Conservation (phyloP, 2,113 vertebrate genomes). For the Hystrix cristata region DNA sequence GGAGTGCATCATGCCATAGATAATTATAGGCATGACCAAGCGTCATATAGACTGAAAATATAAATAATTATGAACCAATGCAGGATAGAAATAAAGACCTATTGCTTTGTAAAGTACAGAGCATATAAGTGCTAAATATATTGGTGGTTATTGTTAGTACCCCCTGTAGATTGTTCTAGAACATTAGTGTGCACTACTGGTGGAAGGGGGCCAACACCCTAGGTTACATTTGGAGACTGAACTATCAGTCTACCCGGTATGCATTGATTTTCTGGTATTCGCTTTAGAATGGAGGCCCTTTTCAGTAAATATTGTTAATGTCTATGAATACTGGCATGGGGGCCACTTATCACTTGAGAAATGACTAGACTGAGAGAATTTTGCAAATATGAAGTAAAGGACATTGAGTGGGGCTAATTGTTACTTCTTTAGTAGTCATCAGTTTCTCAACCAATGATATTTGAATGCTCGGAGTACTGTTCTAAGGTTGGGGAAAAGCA, state of each 20-base stretch:
- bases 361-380: background rate
- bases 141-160: background rate
- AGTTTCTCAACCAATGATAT: background rate
- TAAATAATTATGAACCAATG: background rate
- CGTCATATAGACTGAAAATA: background rate
- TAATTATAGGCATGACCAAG: background rate
- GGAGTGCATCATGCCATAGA: background rate
- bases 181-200: background rate
- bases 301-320: slow-evolving; percentile 19
- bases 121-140: background rate
- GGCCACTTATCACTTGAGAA: background rate
- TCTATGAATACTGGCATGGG: background rate
- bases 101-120: background rate
- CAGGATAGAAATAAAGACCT: background rate
- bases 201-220: background rate
- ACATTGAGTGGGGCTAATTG: background rate
- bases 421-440: slow-evolving; percentile 14
- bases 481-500: background rate
- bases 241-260: background rate
- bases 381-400: background rate
- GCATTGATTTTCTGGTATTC: background rate
- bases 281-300: background rate
- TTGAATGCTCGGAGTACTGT: background rate
- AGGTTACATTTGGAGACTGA: background rate
- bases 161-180: background rate